Percentiles rank a stretch among this genome's conserved stretches.
Evolutionary conservation across 2,888 invertebrate species (phyloP).

Genomic region (Tridacna gigas): DNA sequence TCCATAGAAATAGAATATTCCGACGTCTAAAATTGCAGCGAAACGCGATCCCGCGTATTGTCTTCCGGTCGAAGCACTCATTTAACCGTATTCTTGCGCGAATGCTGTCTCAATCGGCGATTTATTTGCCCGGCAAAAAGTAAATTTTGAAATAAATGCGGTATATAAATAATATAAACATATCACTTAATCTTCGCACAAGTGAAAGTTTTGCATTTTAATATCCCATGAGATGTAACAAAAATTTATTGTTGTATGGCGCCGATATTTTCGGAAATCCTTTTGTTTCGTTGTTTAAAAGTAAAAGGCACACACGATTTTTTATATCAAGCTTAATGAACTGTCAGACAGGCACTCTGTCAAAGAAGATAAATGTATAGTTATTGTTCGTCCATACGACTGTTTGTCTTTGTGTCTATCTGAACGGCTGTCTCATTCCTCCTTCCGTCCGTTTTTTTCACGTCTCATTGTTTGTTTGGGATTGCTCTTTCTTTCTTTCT

Average conservation of each 20-base stretch:
- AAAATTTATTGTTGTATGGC: too few relatives aligned
- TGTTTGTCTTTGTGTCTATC: too few relatives aligned
- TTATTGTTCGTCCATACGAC: too few relatives aligned
- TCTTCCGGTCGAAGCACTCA: conserved; percentile 27
- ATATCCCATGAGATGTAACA: neutral
- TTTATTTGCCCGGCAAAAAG: conserved; percentile 5
- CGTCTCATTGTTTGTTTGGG: too few relatives aligned
- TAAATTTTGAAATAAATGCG: conserved; percentile 24
- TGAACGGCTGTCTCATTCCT: too few relatives aligned
- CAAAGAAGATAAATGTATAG: too few relatives aligned
- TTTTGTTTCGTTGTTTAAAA: conserved; percentile 60
- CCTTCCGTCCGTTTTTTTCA: too few relatives aligned
- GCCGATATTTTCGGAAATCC: conserved; percentile 28
- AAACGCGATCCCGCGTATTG: conserved; percentile 23
- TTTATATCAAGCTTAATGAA: too few relatives aligned
- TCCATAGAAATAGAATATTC: conserved; percentile 2
- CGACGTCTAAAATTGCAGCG: conserved; percentile 25
- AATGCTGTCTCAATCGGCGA: conserved; percentile 6
- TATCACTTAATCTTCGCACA: neutral
- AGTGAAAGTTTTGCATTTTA: neutral
- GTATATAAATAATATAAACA: conserved; percentile 25
- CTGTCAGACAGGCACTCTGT: too few relatives aligned
- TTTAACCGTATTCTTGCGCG: neutral
- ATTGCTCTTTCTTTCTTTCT: too few relatives aligned
- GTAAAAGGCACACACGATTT: conserved; percentile 18